Evolutionary conservation across 1,140 invertebrate species (phyloP).

Genomic region (Luehdorfia chinensis): DNA sequence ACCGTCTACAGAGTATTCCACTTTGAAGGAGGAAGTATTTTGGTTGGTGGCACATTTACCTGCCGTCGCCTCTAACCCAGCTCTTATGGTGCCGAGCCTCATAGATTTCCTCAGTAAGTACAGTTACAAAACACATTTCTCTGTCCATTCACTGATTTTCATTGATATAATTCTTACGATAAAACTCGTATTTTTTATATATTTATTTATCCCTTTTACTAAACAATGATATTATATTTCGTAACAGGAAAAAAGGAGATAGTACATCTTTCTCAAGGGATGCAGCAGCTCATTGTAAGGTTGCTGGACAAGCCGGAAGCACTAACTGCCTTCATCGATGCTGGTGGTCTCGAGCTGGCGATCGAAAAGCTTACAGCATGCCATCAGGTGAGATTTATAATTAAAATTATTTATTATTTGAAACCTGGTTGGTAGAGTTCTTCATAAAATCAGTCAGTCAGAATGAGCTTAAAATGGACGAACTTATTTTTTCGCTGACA

Average conservation of each 20-base stretch:
- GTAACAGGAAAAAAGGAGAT: constrained; percentile 57
- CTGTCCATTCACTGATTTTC: too few species aligned
- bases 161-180: too few species aligned
- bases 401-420: too few species aligned
- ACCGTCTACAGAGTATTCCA: constrained; percentile 62
- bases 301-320: constrained; percentile 62
- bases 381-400: constrained; percentile 49
- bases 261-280: constrained; percentile 60
- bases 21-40: constrained; percentile 90
- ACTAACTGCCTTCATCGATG: constrained; percentile 58
- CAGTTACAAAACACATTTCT: too few species aligned
- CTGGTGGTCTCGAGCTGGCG: constrained; percentile 58
- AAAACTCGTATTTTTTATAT: neutral
- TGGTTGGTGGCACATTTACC: constrained; percentile 86
- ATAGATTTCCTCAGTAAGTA: constrained; percentile 85
- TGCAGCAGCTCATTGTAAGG: constrained; percentile 62
- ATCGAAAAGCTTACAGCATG: constrained; percentile 72
- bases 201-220: neutral
- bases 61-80: constrained; percentile 83
- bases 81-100: constrained; percentile 85
- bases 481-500: too few species aligned
- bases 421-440: too few species aligned
- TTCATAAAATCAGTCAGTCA: too few species aligned
- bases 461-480: too few species aligned
- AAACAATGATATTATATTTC: constrained; percentile 2